These are phyloP conservation scores for Drosophila auraria DNA, from an alignment of 1,140 invertebrate species.

Conservation along the genomic window DNA sequence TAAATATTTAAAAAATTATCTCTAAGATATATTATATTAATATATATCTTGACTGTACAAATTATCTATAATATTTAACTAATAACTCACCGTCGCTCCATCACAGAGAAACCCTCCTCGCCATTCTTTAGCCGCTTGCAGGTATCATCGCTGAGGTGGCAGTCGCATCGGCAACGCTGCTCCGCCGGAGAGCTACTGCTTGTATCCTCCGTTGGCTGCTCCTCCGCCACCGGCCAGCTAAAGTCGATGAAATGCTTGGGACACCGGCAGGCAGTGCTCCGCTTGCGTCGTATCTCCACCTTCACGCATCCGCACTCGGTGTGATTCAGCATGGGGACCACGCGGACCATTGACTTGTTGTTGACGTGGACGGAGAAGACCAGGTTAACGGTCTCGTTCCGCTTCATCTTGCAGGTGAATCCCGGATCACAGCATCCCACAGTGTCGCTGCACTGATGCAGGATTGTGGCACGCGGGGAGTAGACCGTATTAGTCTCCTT, in stretches of 20 bases:
- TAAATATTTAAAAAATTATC: neutral
- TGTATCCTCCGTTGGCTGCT: neutral
- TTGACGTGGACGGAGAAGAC: constrained; percentile 44
- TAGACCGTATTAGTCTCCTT: constrained; percentile 88
- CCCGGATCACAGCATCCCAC: constrained; percentile 89
- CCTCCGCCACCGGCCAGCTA: constrained; percentile 15
- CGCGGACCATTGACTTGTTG: neutral
- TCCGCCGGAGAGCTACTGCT: neutral
- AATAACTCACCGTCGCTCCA: constrained; percentile 64
- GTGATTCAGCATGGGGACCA: constrained; percentile 61
- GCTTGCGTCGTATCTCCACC: constrained; percentile 54
- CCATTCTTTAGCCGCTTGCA: constrained; percentile 78
- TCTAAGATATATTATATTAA: too few relatives aligned
- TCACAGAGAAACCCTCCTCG: constrained; percentile 75
- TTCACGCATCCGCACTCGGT: constrained; percentile 74
- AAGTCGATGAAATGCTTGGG: constrained; percentile 74
- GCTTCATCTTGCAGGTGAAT: constrained; percentile 86
- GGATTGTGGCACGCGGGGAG: constrained; percentile 89
- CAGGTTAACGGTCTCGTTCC: constrained; percentile 48
- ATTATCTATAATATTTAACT: neutral
- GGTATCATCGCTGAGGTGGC: constrained; percentile 62
- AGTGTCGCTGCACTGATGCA: constrained; percentile 90
- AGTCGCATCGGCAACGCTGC: constrained; percentile 71
- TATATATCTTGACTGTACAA: too few relatives aligned
- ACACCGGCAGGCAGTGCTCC: constrained; percentile 64